A percentile compares a stretch with the other conserved stretches of the same genome.
phyloP scores from a whole-genome alignment of 1,140 invertebrate species.

The Zaprionus camerounensis region DNA sequence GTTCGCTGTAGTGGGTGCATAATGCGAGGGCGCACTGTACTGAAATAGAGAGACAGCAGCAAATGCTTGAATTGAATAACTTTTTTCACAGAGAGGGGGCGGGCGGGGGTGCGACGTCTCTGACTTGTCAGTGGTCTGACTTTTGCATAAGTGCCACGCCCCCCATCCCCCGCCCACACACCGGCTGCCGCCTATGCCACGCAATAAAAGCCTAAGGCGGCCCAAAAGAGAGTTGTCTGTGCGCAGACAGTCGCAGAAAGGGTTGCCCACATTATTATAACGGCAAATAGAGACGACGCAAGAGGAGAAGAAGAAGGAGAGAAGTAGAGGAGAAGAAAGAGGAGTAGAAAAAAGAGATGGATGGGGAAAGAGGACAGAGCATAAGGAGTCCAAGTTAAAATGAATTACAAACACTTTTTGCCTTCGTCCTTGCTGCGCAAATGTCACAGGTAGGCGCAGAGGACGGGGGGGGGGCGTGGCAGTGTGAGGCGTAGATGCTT shows the following conservation, averaged over 20 bases:
- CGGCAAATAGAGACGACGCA: constrained; percentile 21
- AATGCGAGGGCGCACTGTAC: neutral
- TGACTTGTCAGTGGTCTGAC: constrained; percentile 41
- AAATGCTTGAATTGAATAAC: constrained; percentile 3
- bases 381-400: constrained; percentile 65
- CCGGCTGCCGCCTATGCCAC: neutral
- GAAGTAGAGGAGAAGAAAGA: neutral
- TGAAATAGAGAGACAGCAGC: neutral
- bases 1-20: neutral
- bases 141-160: constrained; percentile 54
- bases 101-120: neutral
- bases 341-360: constrained; percentile 2
- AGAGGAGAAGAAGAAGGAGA: constrained; percentile 14
- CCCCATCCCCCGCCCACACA: too few species aligned
- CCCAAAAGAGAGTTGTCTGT: constrained; percentile 10
- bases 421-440: constrained; percentile 53
- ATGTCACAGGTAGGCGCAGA: constrained; percentile 62
- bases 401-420: constrained; percentile 83
- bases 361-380: neutral
- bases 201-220: constrained; percentile 16
- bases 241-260: constrained; percentile 43
- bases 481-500: neutral
- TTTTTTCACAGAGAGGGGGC: neutral
- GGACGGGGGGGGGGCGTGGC: neutral
- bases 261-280: constrained; percentile 55